Conservation (phyloP, 1,140 invertebrate species). For the Venturia canescens region DNA sequence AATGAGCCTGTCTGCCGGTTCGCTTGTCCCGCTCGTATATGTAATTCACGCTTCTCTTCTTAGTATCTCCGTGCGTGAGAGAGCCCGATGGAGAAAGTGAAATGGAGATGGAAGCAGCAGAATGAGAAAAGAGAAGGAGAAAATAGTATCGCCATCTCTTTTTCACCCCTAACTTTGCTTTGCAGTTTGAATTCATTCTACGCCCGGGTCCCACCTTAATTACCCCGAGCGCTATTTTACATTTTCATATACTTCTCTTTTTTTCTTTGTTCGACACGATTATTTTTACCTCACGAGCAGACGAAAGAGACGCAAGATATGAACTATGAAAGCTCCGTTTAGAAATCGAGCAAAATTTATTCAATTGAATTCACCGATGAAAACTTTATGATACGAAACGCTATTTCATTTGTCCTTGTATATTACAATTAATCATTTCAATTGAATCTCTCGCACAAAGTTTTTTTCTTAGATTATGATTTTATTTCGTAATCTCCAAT, state of each 20-base stretch:
- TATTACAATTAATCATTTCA: no score
- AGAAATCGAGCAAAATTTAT: no score
- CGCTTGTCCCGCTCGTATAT: conserved; percentile 52
- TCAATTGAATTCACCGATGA: no score
- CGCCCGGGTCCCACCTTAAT: conserved; percentile 41
- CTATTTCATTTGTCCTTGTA: no score
- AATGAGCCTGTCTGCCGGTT: conserved; percentile 72
- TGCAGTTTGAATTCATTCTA: conserved; percentile 63
- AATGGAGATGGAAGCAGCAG: conserved; percentile 12
- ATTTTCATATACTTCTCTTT: conserved; percentile 25
- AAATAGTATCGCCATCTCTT: conserved; percentile 12
- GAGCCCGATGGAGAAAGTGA: conserved; percentile 46
- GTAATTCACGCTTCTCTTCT: conserved; percentile 67
- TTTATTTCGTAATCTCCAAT: no score
- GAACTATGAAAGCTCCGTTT: background rate
- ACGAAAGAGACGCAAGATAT: no score
- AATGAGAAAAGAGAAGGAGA: conserved; percentile 36
- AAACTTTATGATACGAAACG: no score
- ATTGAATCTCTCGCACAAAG: background rate
- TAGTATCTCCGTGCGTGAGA: background rate
- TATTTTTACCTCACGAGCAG: background rate
- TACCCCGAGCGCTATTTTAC: conserved; percentile 46
- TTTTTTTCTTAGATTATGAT: no score
- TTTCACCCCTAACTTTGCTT: conserved; percentile 62
- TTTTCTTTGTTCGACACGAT: conserved; percentile 21